Base-by-base conservation (phyloP, 2,797 vertebrate species). In the Lacerta agilis region DNA sequence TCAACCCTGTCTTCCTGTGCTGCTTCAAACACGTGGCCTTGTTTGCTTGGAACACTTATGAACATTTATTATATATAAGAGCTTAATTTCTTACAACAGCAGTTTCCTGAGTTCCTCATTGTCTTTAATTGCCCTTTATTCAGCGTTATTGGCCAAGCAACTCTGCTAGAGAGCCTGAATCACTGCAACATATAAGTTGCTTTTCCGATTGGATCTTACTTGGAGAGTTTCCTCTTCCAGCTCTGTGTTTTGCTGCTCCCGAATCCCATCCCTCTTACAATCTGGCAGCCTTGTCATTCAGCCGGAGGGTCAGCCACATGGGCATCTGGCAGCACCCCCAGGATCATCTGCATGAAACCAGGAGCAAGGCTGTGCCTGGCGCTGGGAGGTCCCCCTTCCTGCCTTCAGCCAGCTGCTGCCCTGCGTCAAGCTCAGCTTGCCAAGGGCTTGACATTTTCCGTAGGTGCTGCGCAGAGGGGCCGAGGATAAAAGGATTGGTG, bases 401-500 rank as follows among this genome's bases (percentile, higher is more conserved):
- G 15, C 29, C 83, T 6, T 49, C 82, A 66, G 0, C 13, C 73
- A 82, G 81, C 73, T 0, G 11, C 43, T 43, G 67, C n/a, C 29
- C 91, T 75, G 15, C 0, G 0, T 8, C 29, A 33, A 78, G 29
- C 86, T 90, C 5, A 0, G 33, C 81, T 88, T 0, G 0, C 82
- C 0, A 0, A 85, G 89, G 81, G 29, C 55, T 67, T 91, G 86
- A 88, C 77, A 55, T 94, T 93, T 92, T 91, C 86, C 84, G 33
- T 78, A 80, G 64, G 86, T 20, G 3, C 61, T 2, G 25, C 79
- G 23, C 0, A 0, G 27, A 87, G 86, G 89, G 92, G 64, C 80
- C 3, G 23, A 67, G 85, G 85, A 90, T 85, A 71, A 93, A 93
- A 90, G 86, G 90, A 89, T 92, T 87, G 87, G 88, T 67, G 77